A percentile compares a stretch with the other conserved stretches of the same genome.
phyloP scores from a whole-genome alignment of 1,140 invertebrate genomes.

The Goniozus legneri region DNA sequence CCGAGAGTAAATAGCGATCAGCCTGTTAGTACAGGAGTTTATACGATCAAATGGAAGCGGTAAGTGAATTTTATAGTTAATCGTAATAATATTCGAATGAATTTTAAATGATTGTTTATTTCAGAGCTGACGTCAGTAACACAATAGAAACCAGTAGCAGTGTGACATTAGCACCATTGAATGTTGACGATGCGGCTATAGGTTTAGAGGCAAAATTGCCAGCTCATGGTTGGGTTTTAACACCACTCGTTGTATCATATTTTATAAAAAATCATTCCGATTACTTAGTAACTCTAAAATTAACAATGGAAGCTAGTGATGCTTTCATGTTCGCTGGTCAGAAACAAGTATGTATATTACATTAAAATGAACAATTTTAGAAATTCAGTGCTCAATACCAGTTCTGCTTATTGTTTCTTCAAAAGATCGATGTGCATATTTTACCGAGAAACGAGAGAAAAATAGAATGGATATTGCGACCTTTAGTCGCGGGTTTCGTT shows the following conservation, averaged over 20 bases:
- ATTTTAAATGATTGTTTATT: constrained; percentile 23
- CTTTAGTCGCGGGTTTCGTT: constrained; percentile 61
- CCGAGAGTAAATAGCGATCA: constrained; percentile 55
- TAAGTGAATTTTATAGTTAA: constrained; percentile 38
- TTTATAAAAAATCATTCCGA: constrained; percentile 69
- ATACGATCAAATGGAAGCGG: constrained; percentile 74
- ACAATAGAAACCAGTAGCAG: constrained; percentile 50
- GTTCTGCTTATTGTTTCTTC: constrained; percentile 7
- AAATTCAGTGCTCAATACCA: neutral
- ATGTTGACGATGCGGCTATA: constrained; percentile 66
- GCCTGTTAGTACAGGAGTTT: constrained; percentile 64
- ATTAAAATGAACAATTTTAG: neutral
- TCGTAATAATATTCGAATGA: constrained; percentile 3
- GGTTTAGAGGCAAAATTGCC: constrained; percentile 70
- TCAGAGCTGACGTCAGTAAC: constrained; percentile 34
- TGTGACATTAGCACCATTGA: constrained; percentile 58
- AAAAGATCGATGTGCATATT: constrained; percentile 57
- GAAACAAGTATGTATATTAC: constrained; percentile 65
- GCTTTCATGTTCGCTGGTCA: constrained; percentile 89
- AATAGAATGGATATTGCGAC: constrained; percentile 61
- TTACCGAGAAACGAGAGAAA: constrained; percentile 56
- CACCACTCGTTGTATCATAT: constrained; percentile 68
- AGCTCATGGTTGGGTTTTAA: constrained; percentile 70
- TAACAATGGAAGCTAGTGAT: constrained; percentile 78
- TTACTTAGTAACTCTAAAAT: constrained; percentile 67